Percentiles rank a stretch among this genome's conserved stretches.
Conservation (phyloP, 1,140 invertebrate genomes). For the Potamilus streckersoni region DNA sequence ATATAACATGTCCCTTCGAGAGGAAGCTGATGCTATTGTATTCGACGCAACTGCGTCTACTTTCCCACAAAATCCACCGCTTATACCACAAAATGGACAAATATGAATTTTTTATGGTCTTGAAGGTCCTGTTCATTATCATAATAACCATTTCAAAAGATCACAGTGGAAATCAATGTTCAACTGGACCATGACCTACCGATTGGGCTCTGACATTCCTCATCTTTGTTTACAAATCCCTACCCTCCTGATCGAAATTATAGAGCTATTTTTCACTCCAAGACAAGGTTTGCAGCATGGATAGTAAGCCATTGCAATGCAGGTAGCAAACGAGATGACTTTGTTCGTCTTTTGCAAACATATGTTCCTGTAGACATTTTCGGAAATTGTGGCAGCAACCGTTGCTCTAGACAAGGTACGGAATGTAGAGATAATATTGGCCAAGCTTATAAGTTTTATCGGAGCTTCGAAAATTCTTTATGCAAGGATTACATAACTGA, state of each 20-base stretch:
- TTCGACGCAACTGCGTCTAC: neutral
- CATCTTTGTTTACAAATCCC: slow-evolving; percentile 5
- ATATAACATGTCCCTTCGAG: too few relatives aligned
- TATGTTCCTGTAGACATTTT: slow-evolving; percentile 75
- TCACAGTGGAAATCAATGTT: slow-evolving; percentile 15
- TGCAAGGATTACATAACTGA: slow-evolving; percentile 97
- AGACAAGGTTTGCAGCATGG: slow-evolving; percentile 70
- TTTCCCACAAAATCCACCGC: slow-evolving; percentile 3
- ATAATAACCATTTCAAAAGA: slow-evolving; percentile 2
- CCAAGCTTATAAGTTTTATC: slow-evolving; percentile 62
- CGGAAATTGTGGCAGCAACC: slow-evolving; percentile 71
- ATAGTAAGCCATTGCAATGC: slow-evolving; percentile 76
- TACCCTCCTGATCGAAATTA: slow-evolving; percentile 9
- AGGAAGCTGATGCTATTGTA: neutral
- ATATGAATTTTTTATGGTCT: slow-evolving; percentile 26
- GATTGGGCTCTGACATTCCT: slow-evolving; percentile 22
- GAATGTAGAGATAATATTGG: slow-evolving; percentile 30
- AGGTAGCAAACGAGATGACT: slow-evolving; percentile 70
- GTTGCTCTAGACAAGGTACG: slow-evolving; percentile 11
- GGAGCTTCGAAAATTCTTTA: slow-evolving; percentile 84
- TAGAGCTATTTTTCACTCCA: slow-evolving; percentile 27
- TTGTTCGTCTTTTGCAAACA: slow-evolving; percentile 70
- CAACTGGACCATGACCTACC: slow-evolving; percentile 31
- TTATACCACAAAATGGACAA: neutral
- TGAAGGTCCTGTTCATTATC: slow-evolving; percentile 9